Evolutionary conservation across 1,140 invertebrate genomes (phyloP).

Genomic region (Bilobella aurantiaca): DNA sequence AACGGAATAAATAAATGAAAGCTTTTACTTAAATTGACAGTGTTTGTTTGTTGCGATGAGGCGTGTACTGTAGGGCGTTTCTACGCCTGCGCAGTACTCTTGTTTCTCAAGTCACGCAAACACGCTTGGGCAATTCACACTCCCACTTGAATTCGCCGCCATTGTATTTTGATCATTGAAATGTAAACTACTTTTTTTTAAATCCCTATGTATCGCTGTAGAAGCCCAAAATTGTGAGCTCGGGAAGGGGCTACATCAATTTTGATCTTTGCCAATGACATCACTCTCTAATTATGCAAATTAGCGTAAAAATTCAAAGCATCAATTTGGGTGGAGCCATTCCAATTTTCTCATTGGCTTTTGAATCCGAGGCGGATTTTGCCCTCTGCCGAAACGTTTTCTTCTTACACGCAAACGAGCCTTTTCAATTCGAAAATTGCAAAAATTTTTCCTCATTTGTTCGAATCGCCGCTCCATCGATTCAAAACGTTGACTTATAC

Average conservation of each 20-base stretch:
- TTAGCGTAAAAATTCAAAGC: conserved; percentile 34
- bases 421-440: conserved; percentile 48
- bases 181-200: no score
- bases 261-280: conserved; percentile 61
- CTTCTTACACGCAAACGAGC: conserved; percentile 53
- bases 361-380: conserved; percentile 54
- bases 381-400: conserved; percentile 51
- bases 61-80: no score
- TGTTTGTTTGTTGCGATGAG: no score
- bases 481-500: not conserved
- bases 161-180: no score
- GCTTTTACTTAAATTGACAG: no score
- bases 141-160: no score
- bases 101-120: no score
- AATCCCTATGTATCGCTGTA: conserved; percentile 36
- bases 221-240: not conserved
- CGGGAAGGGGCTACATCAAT: conserved; percentile 46
- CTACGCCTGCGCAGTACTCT: no score
- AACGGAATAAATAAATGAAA: no score
- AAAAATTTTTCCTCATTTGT: not conserved
- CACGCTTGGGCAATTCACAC: no score
- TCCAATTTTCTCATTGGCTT: conserved; percentile 54
- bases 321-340: not conserved
- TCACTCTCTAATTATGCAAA: conserved; percentile 44
- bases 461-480: not conserved